Conservation (phyloP, 2,797 vertebrate species). For the Rousettus madagascariensis region DNA sequence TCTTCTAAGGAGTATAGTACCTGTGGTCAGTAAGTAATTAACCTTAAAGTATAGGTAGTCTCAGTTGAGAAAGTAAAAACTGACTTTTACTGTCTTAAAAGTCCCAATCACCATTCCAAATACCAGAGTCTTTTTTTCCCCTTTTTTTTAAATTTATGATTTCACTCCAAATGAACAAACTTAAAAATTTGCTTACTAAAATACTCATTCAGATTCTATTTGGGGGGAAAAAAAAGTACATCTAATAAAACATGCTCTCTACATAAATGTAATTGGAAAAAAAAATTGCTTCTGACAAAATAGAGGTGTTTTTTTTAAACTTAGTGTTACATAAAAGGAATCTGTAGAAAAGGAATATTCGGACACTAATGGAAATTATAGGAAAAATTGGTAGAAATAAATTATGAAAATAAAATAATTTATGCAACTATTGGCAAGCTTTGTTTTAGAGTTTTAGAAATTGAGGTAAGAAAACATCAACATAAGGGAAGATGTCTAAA, state of each 20-base stretch:
- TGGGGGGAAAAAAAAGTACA: neutral
- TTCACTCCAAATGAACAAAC: neutral
- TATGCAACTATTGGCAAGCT: neutral
- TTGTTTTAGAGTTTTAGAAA: neutral
- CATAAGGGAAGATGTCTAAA: neutral
- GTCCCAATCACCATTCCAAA: neutral
- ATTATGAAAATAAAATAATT: neutral
- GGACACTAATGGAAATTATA: neutral
- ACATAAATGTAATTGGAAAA: neutral
- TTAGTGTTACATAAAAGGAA: neutral
- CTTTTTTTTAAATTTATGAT: neutral
- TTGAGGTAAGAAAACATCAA: neutral
- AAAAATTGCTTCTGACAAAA: neutral
- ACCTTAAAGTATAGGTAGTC: conserved; percentile 34
- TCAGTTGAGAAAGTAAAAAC: conserved; percentile 38
- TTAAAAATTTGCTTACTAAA: neutral
- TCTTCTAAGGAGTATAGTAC: conserved; percentile 34
- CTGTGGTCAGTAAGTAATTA: conserved; percentile 57
- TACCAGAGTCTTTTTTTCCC: neutral
- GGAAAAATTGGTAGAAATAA: neutral
- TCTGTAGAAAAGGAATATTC: neutral
- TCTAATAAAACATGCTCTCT: neutral
- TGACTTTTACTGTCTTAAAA: conserved; percentile 21
- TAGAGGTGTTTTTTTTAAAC: neutral
- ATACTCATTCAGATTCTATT: neutral